Base-by-base conservation (phyloP, 1,140 invertebrate species). In the Drosophila grimshawi region DNA sequence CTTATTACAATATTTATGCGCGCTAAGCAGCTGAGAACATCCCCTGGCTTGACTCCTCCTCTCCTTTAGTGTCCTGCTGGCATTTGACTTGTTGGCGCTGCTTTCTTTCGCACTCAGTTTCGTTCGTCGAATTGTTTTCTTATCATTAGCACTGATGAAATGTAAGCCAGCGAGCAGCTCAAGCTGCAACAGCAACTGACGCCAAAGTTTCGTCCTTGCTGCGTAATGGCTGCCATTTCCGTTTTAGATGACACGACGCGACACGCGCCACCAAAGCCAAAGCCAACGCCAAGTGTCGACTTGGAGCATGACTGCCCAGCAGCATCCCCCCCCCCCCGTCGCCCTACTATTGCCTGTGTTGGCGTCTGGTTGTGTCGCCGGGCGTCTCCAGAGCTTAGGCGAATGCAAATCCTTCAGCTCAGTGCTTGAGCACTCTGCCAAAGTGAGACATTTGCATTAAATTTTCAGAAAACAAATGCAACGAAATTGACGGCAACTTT, bases 1-100 rank as follows among this genome's bases (percentile, higher is more conserved):
- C 76, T 80, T 85, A 85, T 79, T 85, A 80, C 69, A 85, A 85
- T 85, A 85, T 80, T 85, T 80, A 80, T 81, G 73, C 64, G 57
- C 69, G 64, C 77, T 59, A 68, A 81, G 78, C 76, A 75, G 71
- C 45, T 45, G 32, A 45, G 49, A 46, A 66, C 65, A 74, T 57
- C 11, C 65, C 52, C 30, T n/a, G 60, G 63, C 30, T 71, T 53
- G 52, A 2, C 72, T 70, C 51, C 33, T n/a, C 57, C 51, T 66
- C 10, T 29, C 32, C n/a, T 35, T 61, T 43, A 43, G 11, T 55
- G 32, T 55, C 35, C 57, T 63, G 61, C 41, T 77, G 69, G 52
- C 63, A 61, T 77, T 70, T 77, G 62, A 67, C 74, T 51, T 64
- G 43, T 45, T 35, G 4, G 27, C 7, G 19, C 57, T 27, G 10